A percentile compares a stretch with the other conserved stretches of the same genome.
phyloP scores from a whole-genome alignment of 2,113 vertebrate species.

The Herpetotheres cachinnans region DNA sequence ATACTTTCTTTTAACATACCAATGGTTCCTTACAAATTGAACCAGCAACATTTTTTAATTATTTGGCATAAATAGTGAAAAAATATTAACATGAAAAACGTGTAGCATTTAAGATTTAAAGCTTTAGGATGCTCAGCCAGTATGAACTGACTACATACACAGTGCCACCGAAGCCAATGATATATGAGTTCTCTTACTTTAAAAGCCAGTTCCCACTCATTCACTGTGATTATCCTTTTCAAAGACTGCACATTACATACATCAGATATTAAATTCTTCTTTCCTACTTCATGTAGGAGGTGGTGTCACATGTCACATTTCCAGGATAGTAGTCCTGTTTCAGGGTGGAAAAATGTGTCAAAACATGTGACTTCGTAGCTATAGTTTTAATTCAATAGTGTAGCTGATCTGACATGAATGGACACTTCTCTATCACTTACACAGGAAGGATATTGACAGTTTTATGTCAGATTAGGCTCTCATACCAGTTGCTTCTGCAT shows the following conservation, averaged over 20 bases:
- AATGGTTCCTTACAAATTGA: not conserved
- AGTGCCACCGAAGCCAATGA: not conserved
- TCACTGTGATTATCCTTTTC: not conserved
- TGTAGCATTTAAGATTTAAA: not conserved
- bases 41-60: not conserved
- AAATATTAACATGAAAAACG: not conserved
- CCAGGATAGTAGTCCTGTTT: not conserved
- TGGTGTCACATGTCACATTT: not conserved
- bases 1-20: not conserved
- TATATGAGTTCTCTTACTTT: not conserved
- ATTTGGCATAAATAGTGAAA: not conserved
- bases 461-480: not conserved
- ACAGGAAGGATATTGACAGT: not conserved
- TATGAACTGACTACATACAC: not conserved
- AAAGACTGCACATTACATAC: not conserved
- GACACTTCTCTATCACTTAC: not conserved
- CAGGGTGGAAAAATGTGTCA: not conserved
- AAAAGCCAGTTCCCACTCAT: not conserved
- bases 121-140: not conserved
- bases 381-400: not conserved
- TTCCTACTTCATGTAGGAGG: not conserved
- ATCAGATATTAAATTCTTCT: not conserved
- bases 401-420: not conserved
- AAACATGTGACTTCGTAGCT: not conserved
- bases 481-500: not conserved